Base-by-base conservation (phyloP, 1,140 invertebrate genomes). In the Idris sp. region DNA sequence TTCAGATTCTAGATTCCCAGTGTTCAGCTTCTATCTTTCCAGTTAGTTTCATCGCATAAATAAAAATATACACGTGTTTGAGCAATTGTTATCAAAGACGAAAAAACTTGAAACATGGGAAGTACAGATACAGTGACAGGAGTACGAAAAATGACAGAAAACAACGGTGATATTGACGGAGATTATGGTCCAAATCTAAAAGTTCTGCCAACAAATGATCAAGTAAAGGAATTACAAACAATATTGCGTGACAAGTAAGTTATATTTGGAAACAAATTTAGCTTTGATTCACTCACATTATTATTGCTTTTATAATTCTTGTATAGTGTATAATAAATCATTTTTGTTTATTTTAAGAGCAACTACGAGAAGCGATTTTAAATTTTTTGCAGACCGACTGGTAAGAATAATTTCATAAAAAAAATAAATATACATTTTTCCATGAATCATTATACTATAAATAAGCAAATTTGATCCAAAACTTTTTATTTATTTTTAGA, bases 341-440 rank as follows among this genome's bases (percentile, higher is more conserved):
- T n/a, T n/a, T n/a, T n/a, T n/a, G n/a, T 35, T 35, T 77, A 68
- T 74, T 90, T 92, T 71, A 84, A 98, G 97, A 86, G 94, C 95
- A 72, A 99, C 98, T 18, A 90, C 92, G 6, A 90, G 97, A 77
- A 97, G 94, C 88, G 97, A 99, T 87, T 99, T 99, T 85, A 98
- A 99, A 85, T 99, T 99, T 87, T 98, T 97, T 87, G 97, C 98
- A 5, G 98, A 99, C 88, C 91, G 97, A 81, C 83, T 94, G 86
- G 92, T 93, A 88, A 90, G 87, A 80, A 41, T 44, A 22, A 22
- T 22, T 22, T 22, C 6, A 6, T 22, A 22, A 6, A 22, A 22
- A 22, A 22, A 4, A 22, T 22, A 22, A 22, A 22, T 22, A n/a
- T n/a, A n/a, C n/a, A n/a, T n/a, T n/a, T n/a, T n/a, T n/a, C n/a